These are phyloP conservation scores for Pomacea canaliculata DNA, from an alignment of 2,888 invertebrate species.

Conservation along the genomic window DNA sequence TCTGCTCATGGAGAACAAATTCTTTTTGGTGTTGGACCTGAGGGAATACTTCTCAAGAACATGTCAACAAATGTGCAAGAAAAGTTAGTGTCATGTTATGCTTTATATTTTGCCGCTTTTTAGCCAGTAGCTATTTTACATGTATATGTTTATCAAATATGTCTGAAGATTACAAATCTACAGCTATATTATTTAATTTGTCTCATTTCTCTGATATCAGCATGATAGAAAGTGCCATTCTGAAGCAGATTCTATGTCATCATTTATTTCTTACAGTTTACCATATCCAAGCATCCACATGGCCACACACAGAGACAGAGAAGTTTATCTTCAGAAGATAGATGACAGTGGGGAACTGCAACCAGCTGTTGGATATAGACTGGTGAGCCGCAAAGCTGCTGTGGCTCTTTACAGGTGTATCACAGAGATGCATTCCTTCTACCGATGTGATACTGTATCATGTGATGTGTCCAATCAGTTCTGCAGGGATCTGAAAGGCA, in stretches of 20 bases:
- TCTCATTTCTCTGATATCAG: too few relatives aligned
- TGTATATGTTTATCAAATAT: too few relatives aligned
- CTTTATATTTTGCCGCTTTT: neutral
- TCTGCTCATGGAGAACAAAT: conserved; percentile 25
- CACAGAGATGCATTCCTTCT: conserved; percentile 92
- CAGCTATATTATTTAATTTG: too few relatives aligned
- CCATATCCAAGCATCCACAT: conserved; percentile 64
- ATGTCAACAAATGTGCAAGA: conserved; percentile 44
- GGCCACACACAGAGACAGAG: conserved; percentile 63
- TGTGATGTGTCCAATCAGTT: conserved; percentile 90
- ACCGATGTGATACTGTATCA: conserved; percentile 91
- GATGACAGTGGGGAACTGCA: conserved; percentile 69
- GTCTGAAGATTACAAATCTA: too few relatives aligned
- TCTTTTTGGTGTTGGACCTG: conserved; percentile 81
- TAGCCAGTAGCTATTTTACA: too few relatives aligned
- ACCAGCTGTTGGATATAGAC: conserved; percentile 78
- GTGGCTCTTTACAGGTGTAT: conserved; percentile 81
- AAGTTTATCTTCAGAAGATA: conserved; percentile 59
- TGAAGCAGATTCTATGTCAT: neutral
- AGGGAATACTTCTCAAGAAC: conserved; percentile 75
- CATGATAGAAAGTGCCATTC: too few relatives aligned
- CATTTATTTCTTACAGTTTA: conserved; percentile 54
- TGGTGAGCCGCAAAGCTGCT: conserved; percentile 85
- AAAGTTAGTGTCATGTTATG: conserved; percentile 41
- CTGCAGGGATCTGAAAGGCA: conserved; percentile 89